Conservation (phyloP, 1,140 invertebrate genomes). For the Drosophila virilis region DNA sequence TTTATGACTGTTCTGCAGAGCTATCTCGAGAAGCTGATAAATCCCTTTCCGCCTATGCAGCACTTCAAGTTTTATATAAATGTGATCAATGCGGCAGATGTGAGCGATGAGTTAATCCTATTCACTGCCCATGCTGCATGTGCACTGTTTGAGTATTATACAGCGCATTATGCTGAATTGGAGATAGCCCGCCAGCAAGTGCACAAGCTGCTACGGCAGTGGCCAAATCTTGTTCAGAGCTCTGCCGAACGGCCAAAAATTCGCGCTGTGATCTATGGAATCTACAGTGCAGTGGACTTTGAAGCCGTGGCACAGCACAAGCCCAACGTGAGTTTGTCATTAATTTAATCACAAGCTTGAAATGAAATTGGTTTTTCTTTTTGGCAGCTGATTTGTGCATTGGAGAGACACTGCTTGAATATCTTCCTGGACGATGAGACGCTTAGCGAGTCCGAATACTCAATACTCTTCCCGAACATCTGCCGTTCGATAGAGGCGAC, state of each 20-base stretch:
- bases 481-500: conserved; percentile 43
- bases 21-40: conserved; percentile 35
- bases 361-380: background rate
- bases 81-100: conserved; percentile 19
- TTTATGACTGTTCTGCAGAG: conserved; percentile 23
- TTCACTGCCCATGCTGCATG: conserved; percentile 43
- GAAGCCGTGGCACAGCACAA: conserved; percentile 10
- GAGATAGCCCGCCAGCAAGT: conserved; percentile 34
- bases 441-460: conserved; percentile 29
- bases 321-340: conserved; percentile 14
- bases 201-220: conserved; percentile 31
- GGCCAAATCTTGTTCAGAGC: conserved; percentile 30
- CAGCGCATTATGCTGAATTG: conserved; percentile 6
- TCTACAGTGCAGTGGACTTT: conserved; percentile 52
- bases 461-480: conserved; percentile 37
- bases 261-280: conserved; percentile 41
- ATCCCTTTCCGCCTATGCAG: conserved; percentile 25
- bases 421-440: conserved; percentile 49
- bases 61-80: conserved; percentile 32
- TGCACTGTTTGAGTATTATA: conserved; percentile 44
- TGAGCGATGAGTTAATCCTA: conserved; percentile 41
- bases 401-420: conserved; percentile 35
- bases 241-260: background rate
- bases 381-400: conserved; percentile 32
- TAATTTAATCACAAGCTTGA: background rate